Evolutionary conservation across 2,888 invertebrate genomes (phyloP).

Genomic region (Dolomedes plantarius): DNA sequence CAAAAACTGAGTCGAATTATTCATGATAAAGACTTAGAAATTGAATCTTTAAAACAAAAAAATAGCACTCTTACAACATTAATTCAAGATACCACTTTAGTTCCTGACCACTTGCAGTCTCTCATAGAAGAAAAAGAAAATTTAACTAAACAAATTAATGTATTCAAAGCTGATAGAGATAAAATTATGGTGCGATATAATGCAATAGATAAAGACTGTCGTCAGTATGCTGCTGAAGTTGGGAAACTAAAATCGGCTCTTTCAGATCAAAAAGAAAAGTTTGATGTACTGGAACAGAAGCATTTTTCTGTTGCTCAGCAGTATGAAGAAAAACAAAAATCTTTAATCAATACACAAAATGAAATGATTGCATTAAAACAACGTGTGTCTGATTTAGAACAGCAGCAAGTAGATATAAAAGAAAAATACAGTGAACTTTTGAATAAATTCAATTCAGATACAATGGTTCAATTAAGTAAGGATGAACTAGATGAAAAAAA

Average conservation of each 20-base stretch:
- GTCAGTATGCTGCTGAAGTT: constrained; percentile 90
- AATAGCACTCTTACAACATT: constrained; percentile 76
- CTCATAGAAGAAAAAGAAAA: constrained; percentile 76
- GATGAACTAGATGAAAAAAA: constrained; percentile 45
- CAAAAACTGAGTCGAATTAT: constrained; percentile 77
- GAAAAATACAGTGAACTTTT: constrained; percentile 66
- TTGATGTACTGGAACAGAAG: constrained; percentile 75
- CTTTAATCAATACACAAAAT: constrained; percentile 76
- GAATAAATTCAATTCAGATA: constrained; percentile 49
- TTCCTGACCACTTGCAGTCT: constrained; percentile 66
- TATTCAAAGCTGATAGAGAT: constrained; percentile 78
- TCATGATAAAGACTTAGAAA: constrained; percentile 78
- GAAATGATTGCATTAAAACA: constrained; percentile 76
- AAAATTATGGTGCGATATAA: constrained; percentile 80
- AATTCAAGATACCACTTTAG: constrained; percentile 75
- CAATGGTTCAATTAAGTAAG: constrained; percentile 27
- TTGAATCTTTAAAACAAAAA: constrained; percentile 77
- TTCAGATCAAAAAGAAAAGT: constrained; percentile 74
- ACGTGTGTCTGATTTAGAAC: constrained; percentile 75
- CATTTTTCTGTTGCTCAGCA: constrained; percentile 76
- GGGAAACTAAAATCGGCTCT: constrained; percentile 81
- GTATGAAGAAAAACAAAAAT: constrained; percentile 77
- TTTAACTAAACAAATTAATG: constrained; percentile 83
- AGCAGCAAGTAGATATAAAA: constrained; percentile 75
- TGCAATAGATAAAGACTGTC: constrained; percentile 89